Evolutionary conservation across 2,888 invertebrate genomes (phyloP), one percentile per base, ranked within the genome.

Genomic region (Gastrophysa polygoni): DNA sequence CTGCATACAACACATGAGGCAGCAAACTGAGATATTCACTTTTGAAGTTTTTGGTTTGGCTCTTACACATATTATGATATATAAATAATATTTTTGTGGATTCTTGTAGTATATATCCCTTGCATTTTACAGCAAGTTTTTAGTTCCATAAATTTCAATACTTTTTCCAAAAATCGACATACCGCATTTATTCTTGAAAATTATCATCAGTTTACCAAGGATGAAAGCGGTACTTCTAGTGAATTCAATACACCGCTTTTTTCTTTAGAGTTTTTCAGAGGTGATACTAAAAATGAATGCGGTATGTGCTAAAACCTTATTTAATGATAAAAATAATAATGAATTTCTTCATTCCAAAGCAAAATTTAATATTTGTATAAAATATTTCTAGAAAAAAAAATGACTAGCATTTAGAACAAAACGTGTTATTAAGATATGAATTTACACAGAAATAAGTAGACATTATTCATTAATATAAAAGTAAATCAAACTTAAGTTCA

Each of bases 81-180:
- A 46, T 46, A 46, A 46, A 46, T 46, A 46, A 46, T 46, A 46
- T 46, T 46, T 46, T 46, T 46, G 46, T 46, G 46, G 46, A 46
- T 46, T 46, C 46, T 16, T 46, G 46, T 46, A 46, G 46, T 46
- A 46, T 46, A 46, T 46, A 46, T 46, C 46, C 46, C 46, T 46
- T 46, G 46, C 46, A 46, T 46, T 46, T 46, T 46, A 46, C 46
- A 46, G 46, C 46, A 46, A 46, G 46, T 46, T 46, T 46, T 46
- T 46, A 46, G 46, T 46, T 46, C 46, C 46, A 46, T 46, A 46
- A 46, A 46, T 46, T 24, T 24, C 24, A 24, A 24, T 24, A 24
- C 24, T 24, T 24, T 24, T 24, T 24, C 24, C 24, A 24, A 24
- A 24, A 24, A 24, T 24, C 24, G 24, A 24, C 24, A 24, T 24